Evolutionary conservation across 2,797 vertebrate genomes (phyloP).

Genomic region (Cryptoprocta ferox): DNA sequence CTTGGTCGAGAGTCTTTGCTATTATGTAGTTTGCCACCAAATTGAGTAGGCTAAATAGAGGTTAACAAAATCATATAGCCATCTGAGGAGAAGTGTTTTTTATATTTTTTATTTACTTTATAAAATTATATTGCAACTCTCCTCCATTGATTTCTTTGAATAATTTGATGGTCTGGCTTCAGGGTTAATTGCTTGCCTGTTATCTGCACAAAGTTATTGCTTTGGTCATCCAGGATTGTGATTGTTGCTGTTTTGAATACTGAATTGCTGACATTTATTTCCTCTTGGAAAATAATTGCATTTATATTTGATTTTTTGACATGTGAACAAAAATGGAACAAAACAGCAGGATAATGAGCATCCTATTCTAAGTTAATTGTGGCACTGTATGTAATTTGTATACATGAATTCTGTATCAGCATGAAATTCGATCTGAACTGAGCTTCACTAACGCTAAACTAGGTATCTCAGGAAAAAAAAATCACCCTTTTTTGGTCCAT

Average conservation of each 20-base stretch:
- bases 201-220: conserved; percentile 59
- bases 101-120: conserved; percentile 39
- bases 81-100: neutral
- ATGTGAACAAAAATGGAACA: conserved; percentile 69
- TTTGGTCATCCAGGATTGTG: conserved; percentile 56
- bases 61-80: neutral
- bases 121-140: neutral
- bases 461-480: neutral
- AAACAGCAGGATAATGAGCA: conserved; percentile 72
- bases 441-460: conserved; percentile 40
- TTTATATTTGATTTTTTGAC: conserved; percentile 76
- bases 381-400: conserved; percentile 68
- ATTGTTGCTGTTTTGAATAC: conserved; percentile 54
- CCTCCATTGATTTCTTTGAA: conserved; percentile 34
- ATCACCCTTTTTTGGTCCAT: neutral
- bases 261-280: conserved; percentile 68
- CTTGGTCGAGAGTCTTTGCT: neutral
- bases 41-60: neutral
- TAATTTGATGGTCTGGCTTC: neutral
- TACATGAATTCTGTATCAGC: conserved; percentile 54
- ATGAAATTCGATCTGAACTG: conserved; percentile 58
- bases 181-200: conserved; percentile 61
- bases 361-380: conserved; percentile 72
- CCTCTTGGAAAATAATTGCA: conserved; percentile 63
- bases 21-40: neutral